Evolutionary conservation across 2,888 invertebrate genomes (phyloP).

Genomic region (Sialis lutaria): DNA sequence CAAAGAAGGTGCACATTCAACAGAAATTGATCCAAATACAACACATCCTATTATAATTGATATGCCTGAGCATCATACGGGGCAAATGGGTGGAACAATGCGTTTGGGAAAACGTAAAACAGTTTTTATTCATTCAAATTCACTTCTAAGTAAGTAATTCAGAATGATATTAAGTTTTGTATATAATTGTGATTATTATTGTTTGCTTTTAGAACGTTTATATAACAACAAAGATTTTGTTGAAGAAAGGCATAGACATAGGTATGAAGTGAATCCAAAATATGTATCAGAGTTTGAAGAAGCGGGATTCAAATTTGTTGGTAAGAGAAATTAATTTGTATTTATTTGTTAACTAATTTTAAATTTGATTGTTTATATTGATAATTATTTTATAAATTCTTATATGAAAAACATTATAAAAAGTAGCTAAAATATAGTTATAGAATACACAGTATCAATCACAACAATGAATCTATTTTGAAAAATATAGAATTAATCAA

Average conservation of each 20-base stretch:
- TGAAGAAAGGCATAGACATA: conserved; percentile 90
- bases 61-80: conserved; percentile 96
- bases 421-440: no score
- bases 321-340: conserved; percentile 22
- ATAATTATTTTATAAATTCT: neutral
- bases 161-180: no score
- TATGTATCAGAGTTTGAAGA: conserved; percentile 63
- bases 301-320: conserved; percentile 78
- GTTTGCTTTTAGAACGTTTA: conserved; percentile 37
- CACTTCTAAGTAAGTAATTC: conserved; percentile 39
- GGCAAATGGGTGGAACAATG: conserved; percentile 95
- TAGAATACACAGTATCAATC: no score
- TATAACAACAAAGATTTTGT: conserved; percentile 63
- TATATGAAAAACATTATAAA: no score
- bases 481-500: no score
- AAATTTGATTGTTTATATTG: neutral
- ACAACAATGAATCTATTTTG: no score
- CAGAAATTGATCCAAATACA: conserved; percentile 64
- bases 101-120: conserved; percentile 86
- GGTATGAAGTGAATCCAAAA: conserved; percentile 92
- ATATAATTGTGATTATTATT: conserved; percentile 1
- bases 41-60: conserved; percentile 77
- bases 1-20: conserved; percentile 63
- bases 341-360: neutral
- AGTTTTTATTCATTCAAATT: conserved; percentile 40